Base-by-base conservation (phyloP, 2,797 vertebrate species). In the Sebastes reedi region DNA sequence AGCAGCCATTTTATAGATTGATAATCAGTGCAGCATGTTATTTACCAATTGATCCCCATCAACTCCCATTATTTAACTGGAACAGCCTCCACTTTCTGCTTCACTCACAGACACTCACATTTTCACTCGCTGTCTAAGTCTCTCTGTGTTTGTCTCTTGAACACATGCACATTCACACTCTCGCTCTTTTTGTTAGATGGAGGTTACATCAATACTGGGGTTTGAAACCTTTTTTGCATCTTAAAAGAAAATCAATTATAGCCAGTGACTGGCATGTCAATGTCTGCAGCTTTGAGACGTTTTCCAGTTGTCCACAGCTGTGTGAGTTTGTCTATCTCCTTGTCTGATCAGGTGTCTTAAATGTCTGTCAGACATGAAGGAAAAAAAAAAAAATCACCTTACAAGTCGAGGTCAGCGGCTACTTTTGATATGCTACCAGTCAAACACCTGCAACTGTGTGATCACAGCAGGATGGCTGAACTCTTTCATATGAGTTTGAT, bases 41-140 rank as follows among this genome's bases (percentile, higher is more conserved):
- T 95, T 94, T 92, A 88, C 86, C 92, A 92, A 93, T 91, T 94
- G 93, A 95, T 92, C 91, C 70, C 73, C 79, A 92, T 92, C 91
- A 93, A 67, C 75, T 87, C 74, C 76, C 72, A 87, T 93, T 93
- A 88, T 90, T 84, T 69, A 42, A 39, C 73, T 39, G 55, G 36
- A 89, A 59, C 25, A 83, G 83, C 58, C 22, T 71, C 64, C 66
- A 74, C 13, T 50, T 74, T 84, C 78, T 54, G 52, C 73, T 69
- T 75, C 65, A 60, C 46, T 66, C 55, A 27, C 50, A 77, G 34
- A 59, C 68, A 76, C 59, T 75, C 42, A 46, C 70, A 30, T 69
- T 30, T 80, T 29, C 11, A 42, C 65, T 80, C 30, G 4, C 50
- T 60, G 29, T 76, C 22, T 72, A 18, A 54, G 62, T 73, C 59